A percentile compares a stretch with the other conserved stretches of the same genome.
These are phyloP conservation scores for Alsophila aescularia DNA, from an alignment of 2,888 invertebrate species.

Conservation along the genomic window DNA sequence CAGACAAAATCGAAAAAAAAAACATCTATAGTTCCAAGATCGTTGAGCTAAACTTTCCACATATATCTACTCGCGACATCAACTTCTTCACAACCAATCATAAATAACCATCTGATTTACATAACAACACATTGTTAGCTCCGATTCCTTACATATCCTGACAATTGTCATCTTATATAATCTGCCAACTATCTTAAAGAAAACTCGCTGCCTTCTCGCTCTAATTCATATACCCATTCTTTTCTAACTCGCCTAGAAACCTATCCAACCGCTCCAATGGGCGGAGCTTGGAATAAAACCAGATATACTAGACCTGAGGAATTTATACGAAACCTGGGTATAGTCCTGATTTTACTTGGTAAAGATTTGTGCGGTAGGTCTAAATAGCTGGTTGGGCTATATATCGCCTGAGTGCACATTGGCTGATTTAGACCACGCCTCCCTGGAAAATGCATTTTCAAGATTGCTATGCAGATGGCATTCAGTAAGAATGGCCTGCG, in stretches of 20 bases:
- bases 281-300: conserved; percentile 66
- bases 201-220: conserved; percentile 63
- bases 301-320: conserved; percentile 59
- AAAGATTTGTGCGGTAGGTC: conserved; percentile 51
- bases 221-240: conserved; percentile 67
- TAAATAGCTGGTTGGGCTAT: conserved; percentile 64
- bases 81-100: conserved; percentile 65
- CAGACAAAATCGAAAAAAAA: conserved; percentile 13
- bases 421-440: conserved; percentile 81
- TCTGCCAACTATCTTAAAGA: conserved; percentile 81
- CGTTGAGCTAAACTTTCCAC: conserved; percentile 58
- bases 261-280: conserved; percentile 74
- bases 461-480: conserved; percentile 81
- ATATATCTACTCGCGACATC: conserved; percentile 67
- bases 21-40: conserved; percentile 11
- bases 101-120: conserved; percentile 80
- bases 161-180: conserved; percentile 74
- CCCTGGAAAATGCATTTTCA: conserved; percentile 80
- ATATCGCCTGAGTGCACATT: conserved; percentile 84
- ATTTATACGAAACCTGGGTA: conserved; percentile 54
- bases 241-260: conserved; percentile 62
- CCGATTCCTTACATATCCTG: conserved; percentile 67
- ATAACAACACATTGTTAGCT: conserved; percentile 74
- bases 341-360: conserved; percentile 45
- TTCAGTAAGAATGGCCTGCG: conserved; percentile 62